Percentiles rank a stretch among this genome's conserved stretches.
Evolutionary conservation across 92 coral and sea anemone genomes (phyloP).

Genomic region (Diadumene lineata): DNA sequence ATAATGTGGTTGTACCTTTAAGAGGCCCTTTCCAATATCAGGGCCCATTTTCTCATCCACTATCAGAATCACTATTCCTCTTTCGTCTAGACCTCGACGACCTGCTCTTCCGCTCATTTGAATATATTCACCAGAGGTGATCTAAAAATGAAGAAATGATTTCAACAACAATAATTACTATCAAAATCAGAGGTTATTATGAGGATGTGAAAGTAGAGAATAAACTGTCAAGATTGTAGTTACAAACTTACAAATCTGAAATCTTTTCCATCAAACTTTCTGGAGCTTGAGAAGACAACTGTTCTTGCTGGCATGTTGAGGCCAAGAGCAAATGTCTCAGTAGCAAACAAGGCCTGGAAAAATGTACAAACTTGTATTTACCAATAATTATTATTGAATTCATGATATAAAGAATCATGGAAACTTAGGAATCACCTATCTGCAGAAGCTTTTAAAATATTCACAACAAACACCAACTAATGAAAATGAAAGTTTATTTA

Average conservation of each 20-base stretch:
- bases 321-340: constrained; percentile 99
- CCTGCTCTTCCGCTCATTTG: constrained; percentile 99
- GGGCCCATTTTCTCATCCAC: constrained; percentile 99
- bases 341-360: constrained; percentile 93
- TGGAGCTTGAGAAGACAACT: constrained; percentile 93
- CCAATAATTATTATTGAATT: too few species aligned
- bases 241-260: constrained; percentile 89
- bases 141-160: too few species aligned
- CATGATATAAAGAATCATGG: too few species aligned
- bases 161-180: too few species aligned
- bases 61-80: constrained; percentile 93
- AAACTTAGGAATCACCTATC: too few species aligned
- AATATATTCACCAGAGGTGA: constrained; percentile 97
- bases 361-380: background rate
- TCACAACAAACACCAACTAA: too few species aligned
- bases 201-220: too few species aligned
- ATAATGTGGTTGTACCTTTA: constrained; percentile 74
- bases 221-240: too few species aligned
- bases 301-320: constrained; percentile 99
- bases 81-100: constrained; percentile 94
- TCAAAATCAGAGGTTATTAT: too few species aligned
- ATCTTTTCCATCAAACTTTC: constrained; percentile 98
- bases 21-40: constrained; percentile 87
- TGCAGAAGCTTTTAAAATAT: too few species aligned
- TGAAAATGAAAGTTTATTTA: too few species aligned